Conservation (phyloP, 2,888 invertebrate species). For the Heliconius sara region DNA sequence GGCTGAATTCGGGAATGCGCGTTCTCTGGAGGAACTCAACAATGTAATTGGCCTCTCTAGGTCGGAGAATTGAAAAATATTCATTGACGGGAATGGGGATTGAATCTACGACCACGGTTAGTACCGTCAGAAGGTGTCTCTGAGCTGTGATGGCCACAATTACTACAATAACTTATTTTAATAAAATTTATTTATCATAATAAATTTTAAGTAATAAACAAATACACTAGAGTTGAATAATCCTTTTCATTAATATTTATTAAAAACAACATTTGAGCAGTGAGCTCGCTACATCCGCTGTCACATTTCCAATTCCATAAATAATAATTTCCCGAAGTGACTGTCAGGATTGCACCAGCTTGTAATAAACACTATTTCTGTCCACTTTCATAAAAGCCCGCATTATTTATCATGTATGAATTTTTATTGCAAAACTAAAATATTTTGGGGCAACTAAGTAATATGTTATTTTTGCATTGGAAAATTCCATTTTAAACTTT, state of each 20-base stretch:
- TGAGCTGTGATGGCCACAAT: too few relatives aligned
- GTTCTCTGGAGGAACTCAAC: too few relatives aligned
- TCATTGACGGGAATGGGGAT: too few relatives aligned
- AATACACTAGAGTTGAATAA: too few relatives aligned
- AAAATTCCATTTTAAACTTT: not conserved
- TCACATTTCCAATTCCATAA: slow-evolving; percentile 37
- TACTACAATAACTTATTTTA: too few relatives aligned
- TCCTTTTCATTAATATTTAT: slow-evolving; percentile 2
- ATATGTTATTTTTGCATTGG: not conserved
- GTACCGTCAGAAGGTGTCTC: too few relatives aligned
- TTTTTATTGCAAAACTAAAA: not conserved
- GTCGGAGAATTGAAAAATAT: too few relatives aligned
- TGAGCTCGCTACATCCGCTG: slow-evolving; percentile 19
- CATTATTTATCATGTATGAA: slow-evolving; percentile 22
- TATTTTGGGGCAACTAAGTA: not conserved
- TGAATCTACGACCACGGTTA: too few relatives aligned
- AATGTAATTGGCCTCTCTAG: too few relatives aligned
- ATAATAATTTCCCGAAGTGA: slow-evolving; percentile 35
- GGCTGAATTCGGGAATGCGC: too few relatives aligned
- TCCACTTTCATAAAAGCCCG: slow-evolving; percentile 19
- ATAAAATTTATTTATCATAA: too few relatives aligned
- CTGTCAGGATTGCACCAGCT: slow-evolving; percentile 30
- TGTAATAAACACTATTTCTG: slow-evolving; percentile 32
- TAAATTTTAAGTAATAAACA: too few relatives aligned
- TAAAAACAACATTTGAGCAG: slow-evolving; percentile 7